These are phyloP conservation scores for Rhabdornis inornatus DNA, from an alignment of 2,113 vertebrate species.

Conservation along the genomic window DNA sequence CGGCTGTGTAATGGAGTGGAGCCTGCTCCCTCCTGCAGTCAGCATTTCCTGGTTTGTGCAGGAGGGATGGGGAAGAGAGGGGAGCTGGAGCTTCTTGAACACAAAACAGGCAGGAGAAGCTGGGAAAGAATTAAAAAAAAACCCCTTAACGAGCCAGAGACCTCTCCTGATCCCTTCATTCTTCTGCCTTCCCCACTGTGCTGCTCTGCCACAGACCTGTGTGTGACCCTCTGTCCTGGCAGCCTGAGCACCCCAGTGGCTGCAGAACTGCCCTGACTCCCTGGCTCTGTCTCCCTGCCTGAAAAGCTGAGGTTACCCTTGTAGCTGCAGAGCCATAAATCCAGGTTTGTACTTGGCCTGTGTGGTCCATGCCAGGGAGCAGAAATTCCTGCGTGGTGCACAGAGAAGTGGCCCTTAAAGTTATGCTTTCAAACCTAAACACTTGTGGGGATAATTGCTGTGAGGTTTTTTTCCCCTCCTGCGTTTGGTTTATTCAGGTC, in stretches of 20 bases:
- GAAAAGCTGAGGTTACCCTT: background rate
- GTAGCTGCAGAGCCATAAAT: background rate
- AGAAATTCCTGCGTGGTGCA: background rate
- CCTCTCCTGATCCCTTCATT: background rate
- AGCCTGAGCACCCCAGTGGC: background rate
- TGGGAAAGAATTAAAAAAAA: background rate
- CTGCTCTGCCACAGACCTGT: background rate
- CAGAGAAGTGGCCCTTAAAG: conserved; percentile 1
- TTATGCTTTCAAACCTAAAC: background rate
- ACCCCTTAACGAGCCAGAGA: background rate
- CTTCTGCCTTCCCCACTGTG: background rate
- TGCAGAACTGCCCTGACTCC: background rate
- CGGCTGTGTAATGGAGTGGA: background rate
- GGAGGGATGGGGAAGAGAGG: background rate
- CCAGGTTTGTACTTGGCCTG: background rate
- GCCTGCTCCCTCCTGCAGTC: background rate
- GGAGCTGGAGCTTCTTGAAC: background rate
- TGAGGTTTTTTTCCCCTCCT: background rate
- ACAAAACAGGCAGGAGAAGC: background rate
- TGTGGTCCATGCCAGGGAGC: background rate
- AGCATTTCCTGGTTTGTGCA: background rate
- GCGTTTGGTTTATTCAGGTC: background rate
- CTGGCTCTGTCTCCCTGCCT: background rate
- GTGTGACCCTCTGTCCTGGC: background rate
- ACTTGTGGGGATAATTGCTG: background rate